These are phyloP conservation scores for Sarotherodon lohbergeri DNA, from an alignment of 2,113 vertebrate species.

Conservation along the genomic window DNA sequence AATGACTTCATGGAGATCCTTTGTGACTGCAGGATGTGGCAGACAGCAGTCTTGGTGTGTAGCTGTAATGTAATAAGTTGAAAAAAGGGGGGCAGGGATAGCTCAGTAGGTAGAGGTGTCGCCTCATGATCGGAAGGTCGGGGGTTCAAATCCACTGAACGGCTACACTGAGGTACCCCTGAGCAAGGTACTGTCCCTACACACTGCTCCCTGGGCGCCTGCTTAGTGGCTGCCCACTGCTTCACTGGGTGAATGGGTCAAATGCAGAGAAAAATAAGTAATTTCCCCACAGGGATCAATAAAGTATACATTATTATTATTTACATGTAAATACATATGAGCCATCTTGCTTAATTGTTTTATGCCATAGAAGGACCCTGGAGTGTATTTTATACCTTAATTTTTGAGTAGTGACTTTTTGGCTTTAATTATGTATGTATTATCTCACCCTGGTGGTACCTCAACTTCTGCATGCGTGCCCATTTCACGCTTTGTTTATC, in stretches of 20 bases:
- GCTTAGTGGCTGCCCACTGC: too few species aligned
- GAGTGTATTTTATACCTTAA: neutral
- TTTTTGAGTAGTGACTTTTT: neutral
- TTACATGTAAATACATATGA: neutral
- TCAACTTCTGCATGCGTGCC: neutral
- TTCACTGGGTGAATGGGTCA: too few species aligned
- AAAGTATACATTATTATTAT: neutral
- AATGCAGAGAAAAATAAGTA: too few species aligned
- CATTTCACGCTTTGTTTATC: neutral
- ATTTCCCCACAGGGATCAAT: too few species aligned
- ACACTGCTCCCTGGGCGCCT: too few species aligned
- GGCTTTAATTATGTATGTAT: neutral
- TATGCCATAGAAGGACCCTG: neutral
- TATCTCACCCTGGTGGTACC: neutral
- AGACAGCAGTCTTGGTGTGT: neutral
- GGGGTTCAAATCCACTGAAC: too few species aligned
- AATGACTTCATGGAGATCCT: neutral
- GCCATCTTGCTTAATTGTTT: neutral
- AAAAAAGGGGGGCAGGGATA: neutral
- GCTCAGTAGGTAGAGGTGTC: too few species aligned
- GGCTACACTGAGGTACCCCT: too few species aligned
- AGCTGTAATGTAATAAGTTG: neutral
- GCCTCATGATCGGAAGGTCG: too few species aligned
- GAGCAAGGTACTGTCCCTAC: too few species aligned
- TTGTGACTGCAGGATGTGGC: neutral